A percentile compares a stretch with the other conserved stretches of the same genome.
Conservation (phyloP, 2,113 vertebrate genomes). For the Microcebus ravelobensis region DNA sequence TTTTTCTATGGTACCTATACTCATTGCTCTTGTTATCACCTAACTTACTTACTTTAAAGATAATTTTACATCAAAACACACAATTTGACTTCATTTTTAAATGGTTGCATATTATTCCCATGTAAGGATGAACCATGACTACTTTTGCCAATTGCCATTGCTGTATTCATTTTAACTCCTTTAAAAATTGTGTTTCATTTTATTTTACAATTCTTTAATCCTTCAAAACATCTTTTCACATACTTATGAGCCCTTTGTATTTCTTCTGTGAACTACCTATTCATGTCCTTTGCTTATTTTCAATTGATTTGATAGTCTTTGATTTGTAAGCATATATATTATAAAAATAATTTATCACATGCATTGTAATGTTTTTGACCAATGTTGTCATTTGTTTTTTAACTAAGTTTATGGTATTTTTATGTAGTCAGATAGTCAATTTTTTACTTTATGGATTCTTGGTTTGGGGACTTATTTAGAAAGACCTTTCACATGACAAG, state of each 20-base stretch:
- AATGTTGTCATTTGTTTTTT: neutral
- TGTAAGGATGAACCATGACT: neutral
- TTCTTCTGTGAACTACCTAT: neutral
- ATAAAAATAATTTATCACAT: neutral
- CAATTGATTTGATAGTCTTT: neutral
- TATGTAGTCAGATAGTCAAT: neutral
- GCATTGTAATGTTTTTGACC: neutral
- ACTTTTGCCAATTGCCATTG: neutral
- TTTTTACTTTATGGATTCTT: neutral
- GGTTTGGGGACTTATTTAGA: neutral
- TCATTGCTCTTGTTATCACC: neutral
- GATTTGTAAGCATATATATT: neutral
- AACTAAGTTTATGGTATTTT: conserved; percentile 2
- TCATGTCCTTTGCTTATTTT: neutral
- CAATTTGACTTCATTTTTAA: neutral
- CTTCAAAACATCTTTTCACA: neutral
- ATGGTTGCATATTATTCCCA: too few relatives aligned
- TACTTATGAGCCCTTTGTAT: neutral
- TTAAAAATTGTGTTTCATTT: neutral
- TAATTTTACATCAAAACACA: neutral
- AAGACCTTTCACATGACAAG: neutral
- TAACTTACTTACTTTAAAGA: neutral
- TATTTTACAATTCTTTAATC: neutral
- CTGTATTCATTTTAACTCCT: neutral
- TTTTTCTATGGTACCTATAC: neutral